These are phyloP conservation scores for Orussus abietinus DNA, from an alignment of 1,140 invertebrate species.

Conservation along the genomic window DNA sequence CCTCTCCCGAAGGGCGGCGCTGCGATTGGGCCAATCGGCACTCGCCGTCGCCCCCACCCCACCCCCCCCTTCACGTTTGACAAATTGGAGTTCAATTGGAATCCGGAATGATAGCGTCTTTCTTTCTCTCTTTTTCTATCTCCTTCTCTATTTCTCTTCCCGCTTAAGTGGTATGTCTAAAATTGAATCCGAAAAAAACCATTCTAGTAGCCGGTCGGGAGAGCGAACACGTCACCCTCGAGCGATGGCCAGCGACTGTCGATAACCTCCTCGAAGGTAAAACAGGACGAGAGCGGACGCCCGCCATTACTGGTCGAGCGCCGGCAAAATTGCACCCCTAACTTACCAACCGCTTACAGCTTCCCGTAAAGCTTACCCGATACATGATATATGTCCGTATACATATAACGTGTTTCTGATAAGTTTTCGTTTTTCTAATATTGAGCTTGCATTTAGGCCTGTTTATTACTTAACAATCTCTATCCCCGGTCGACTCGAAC, in stretches of 20 bases:
- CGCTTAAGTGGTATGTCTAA: constrained; percentile 22
- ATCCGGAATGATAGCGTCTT: no score
- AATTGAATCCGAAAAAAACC: constrained; percentile 43
- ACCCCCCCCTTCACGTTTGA: background rate
- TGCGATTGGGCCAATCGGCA: background rate
- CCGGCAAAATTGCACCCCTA: constrained; percentile 46
- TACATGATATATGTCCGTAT: no score
- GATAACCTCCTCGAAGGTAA: constrained; percentile 58
- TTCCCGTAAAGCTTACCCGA: no score
- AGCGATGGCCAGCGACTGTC: constrained; percentile 52
- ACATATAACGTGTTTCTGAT: no score
- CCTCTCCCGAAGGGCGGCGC: background rate
- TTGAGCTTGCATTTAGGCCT: no score
- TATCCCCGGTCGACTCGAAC: no score
- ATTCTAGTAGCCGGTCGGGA: constrained; percentile 52
- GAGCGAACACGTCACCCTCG: constrained; percentile 49
- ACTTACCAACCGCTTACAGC: constrained; percentile 44
- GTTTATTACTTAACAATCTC: no score
- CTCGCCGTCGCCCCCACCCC: constrained; percentile 6
- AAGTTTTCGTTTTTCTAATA: no score
- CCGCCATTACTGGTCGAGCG: constrained; percentile 36
- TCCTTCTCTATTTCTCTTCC: background rate
- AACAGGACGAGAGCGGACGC: constrained; percentile 36
- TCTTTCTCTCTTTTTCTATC: background rate
- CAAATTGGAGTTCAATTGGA: no score